phyloP scores from a whole-genome alignment of 2,113 vertebrate genomes.

The Pontoporia blainvillei region DNA sequence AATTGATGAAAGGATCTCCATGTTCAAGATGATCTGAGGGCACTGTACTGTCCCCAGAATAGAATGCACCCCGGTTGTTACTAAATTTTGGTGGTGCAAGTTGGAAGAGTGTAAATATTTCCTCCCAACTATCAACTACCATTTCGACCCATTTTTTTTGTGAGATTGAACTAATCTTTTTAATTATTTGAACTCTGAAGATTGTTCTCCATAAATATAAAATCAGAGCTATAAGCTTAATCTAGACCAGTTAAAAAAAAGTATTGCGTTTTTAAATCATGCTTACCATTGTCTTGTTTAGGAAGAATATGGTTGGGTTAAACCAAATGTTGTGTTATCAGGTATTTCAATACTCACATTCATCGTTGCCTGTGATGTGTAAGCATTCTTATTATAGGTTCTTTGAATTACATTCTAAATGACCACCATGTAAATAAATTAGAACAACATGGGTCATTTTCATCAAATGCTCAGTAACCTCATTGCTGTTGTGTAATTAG shows the following conservation, averaged over 20 bases:
- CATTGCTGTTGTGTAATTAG: neutral
- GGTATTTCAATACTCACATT: neutral
- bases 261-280: neutral
- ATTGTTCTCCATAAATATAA: neutral
- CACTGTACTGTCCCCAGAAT: neutral
- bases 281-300: neutral
- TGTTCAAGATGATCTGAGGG: neutral
- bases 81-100: neutral
- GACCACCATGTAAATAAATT: neutral
- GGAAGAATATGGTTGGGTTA: neutral
- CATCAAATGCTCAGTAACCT: neutral
- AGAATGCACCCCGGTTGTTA: neutral
- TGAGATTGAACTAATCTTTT: neutral
- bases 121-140: neutral
- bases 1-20: conserved; percentile 36
- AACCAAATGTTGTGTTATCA: neutral
- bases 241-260: neutral
- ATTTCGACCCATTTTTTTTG: neutral
- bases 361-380: neutral
- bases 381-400: neutral
- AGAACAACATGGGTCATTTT: neutral
- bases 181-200: neutral
- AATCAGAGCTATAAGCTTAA: neutral
- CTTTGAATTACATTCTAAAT: neutral
- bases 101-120: conserved; percentile 38